A percentile compares a stretch with the other conserved stretches of the same genome.
Conservation (phyloP, 1,140 invertebrate genomes). For the Penaeus japonicus region DNA sequence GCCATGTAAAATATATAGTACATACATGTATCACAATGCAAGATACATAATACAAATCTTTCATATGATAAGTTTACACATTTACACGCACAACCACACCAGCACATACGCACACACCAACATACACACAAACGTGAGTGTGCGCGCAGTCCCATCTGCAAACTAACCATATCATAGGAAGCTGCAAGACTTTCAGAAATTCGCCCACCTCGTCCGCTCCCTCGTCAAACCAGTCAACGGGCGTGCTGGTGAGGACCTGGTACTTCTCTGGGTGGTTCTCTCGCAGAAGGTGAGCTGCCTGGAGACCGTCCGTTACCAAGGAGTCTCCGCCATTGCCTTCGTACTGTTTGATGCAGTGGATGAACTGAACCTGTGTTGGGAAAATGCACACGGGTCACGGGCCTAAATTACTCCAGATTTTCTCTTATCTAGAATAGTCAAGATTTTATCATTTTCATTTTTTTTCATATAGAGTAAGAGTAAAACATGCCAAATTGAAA, state of each 20-base stretch:
- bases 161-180: slow-evolving; percentile 71
- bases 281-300: slow-evolving; percentile 70
- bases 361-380: slow-evolving; percentile 67
- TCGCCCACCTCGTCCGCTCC: slow-evolving; percentile 66
- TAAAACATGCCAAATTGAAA: too few relatives aligned
- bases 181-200: slow-evolving; percentile 65
- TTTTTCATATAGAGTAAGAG: too few relatives aligned
- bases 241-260: slow-evolving; percentile 67
- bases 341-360: slow-evolving; percentile 75
- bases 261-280: slow-evolving; percentile 67
- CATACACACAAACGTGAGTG: too few relatives aligned
- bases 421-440: too few relatives aligned
- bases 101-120: too few relatives aligned
- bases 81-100: too few relatives aligned
- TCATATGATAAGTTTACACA: too few relatives aligned
- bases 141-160: too few relatives aligned
- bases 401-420: background rate
- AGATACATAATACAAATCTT: too few relatives aligned
- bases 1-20: too few relatives aligned
- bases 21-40: too few relatives aligned
- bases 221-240: slow-evolving; percentile 75
- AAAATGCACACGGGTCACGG: background rate
- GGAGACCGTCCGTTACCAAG: slow-evolving; percentile 71
- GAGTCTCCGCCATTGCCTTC: slow-evolving; percentile 71
- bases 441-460: too few relatives aligned